Conservation (phyloP, 2,888 invertebrate species). For the Macaria notata region DNA sequence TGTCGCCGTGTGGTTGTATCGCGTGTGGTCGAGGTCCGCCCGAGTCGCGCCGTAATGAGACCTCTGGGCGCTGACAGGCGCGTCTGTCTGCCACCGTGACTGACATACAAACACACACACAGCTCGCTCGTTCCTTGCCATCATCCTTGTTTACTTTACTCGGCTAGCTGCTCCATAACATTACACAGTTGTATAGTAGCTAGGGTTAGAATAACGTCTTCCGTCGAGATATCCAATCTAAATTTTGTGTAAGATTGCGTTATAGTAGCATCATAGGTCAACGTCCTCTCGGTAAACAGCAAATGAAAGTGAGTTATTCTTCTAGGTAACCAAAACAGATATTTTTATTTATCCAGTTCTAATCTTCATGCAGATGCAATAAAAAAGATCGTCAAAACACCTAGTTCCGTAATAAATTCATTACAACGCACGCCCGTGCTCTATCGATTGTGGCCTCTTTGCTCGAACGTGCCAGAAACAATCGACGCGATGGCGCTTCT, state of each 20-base stretch:
- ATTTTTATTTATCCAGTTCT: too few species aligned
- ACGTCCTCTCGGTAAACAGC: too few species aligned
- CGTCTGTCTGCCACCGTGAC: slow-evolving; percentile 30
- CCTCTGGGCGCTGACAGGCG: slow-evolving; percentile 28
- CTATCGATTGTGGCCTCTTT: slow-evolving; percentile 80
- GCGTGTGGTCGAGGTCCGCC: slow-evolving; percentile 25
- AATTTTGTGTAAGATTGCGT: too few species aligned
- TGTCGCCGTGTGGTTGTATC: not conserved
- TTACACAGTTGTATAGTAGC: too few species aligned
- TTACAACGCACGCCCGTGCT: slow-evolving; percentile 80
- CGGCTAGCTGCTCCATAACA: too few species aligned
- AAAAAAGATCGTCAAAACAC: slow-evolving; percentile 45
- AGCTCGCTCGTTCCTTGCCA: not conserved
- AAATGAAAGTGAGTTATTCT: too few species aligned
- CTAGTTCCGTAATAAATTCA: slow-evolving; percentile 77
- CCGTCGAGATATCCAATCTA: too few species aligned
- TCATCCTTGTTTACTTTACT: not conserved
- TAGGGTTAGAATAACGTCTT: too few species aligned
- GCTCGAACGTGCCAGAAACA: slow-evolving; percentile 79
- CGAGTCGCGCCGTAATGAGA: slow-evolving; percentile 23
- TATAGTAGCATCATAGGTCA: too few species aligned
- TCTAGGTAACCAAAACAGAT: too few species aligned
- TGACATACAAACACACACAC: slow-evolving; percentile 7
- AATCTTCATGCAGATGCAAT: slow-evolving; percentile 3
- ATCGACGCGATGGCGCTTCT: slow-evolving; percentile 79